A percentile compares a stretch with the other conserved stretches of the same genome.
Evolutionary conservation across 2,888 invertebrate species (phyloP).

Genomic region (Phanerotoma sp.): DNA sequence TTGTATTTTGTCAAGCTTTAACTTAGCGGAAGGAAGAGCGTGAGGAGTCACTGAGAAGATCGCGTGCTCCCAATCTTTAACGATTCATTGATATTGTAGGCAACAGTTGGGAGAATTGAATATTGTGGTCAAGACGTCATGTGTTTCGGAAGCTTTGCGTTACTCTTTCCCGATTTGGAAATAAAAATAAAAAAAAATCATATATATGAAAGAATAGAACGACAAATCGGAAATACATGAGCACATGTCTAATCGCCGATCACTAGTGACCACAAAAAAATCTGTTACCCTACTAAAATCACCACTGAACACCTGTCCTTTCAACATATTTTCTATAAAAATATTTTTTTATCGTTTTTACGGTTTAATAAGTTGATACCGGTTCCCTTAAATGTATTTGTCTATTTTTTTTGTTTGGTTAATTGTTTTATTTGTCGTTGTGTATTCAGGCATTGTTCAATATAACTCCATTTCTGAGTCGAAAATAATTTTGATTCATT

Average conservation of each 20-base stretch:
- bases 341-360: no score
- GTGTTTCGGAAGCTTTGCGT: constrained; percentile 36
- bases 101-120: constrained; percentile 45
- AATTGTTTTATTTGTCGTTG: no score
- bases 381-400: no score
- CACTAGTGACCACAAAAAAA: constrained; percentile 13
- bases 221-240: constrained; percentile 19
- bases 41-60: constrained; percentile 10
- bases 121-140: constrained; percentile 48
- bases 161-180: no score
- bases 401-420: no score
- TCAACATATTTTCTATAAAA: background rate
- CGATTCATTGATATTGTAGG: constrained; percentile 25
- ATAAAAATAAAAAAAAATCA: background rate
- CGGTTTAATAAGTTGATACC: no score
- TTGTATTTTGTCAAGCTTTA: background rate
- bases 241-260: constrained; percentile 23
- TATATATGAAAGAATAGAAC: constrained; percentile 13
- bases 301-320: constrained; percentile 14
- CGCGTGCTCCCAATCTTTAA: constrained; percentile 24
- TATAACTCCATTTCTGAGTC: no score
- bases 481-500: no score
- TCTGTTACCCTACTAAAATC: constrained; percentile 5
- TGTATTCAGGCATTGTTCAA: no score
- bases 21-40: background rate